Base-by-base conservation (phyloP, 2,797 vertebrate species). In the Leptatherina wallacei region DNA sequence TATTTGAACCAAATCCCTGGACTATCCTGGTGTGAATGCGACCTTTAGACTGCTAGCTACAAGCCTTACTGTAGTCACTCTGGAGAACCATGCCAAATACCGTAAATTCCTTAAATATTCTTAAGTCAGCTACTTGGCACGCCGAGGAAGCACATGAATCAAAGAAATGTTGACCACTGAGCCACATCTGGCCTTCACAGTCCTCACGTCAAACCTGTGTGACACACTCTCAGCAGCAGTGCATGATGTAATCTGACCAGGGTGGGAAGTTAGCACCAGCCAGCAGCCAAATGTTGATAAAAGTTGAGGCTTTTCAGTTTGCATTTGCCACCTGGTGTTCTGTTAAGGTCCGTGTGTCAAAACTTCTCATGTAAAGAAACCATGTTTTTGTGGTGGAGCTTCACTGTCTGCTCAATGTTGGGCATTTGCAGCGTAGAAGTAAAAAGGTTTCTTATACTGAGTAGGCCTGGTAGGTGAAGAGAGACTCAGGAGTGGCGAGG, bases 241-340 rank as follows among this genome's bases (percentile, higher is more conserved):
- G 35, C 65, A 73, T 65, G 27, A 29, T 66, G 78, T 75, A 76
- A 88, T 79, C 61, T 4, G 22, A 85, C 61, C 75, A 55, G 60
- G 58, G 75, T 80, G 84, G 56, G 68, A 84, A 80, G 58, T 75
- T 77, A 61, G 75, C 81, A 85, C 72, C 70, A 60, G 72, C 36
- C 57, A 64, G 71, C 0, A 10, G 69, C 55, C 79, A 83, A 80
- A 77, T 81, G 80, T 74, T 69, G 65, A 78, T 75, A 65, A 81
- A 80, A 66, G n/a, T 61, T 57, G 13, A 62, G 63, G 22, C 20
- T 84, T 75, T 74, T 52, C 33, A 68, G 42, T 70, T 75, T 68
- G 47, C 61, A 33, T 73, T 69, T 55, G 22, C 33, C 62, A 47
- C 75, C 59, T 70, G 54, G 65, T 36, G n/a, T 35, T 65, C 22